phyloP scores from a whole-genome alignment of 1,140 invertebrate species.

The Euwallacea fornicatus region DNA sequence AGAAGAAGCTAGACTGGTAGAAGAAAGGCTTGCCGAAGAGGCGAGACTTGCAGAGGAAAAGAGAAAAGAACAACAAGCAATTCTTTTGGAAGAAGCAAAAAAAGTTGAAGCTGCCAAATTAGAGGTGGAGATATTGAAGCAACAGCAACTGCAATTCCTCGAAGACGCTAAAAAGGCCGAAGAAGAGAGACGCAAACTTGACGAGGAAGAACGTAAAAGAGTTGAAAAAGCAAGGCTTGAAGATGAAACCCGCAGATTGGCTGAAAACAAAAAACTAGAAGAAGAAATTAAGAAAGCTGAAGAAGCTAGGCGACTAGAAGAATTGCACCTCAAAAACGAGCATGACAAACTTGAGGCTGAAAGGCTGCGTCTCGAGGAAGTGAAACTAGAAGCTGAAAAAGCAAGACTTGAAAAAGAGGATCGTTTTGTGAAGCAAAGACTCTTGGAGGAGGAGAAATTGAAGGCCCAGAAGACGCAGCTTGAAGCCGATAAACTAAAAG shows the following conservation, averaged over 20 bases:
- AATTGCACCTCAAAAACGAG: slow-evolving; percentile 43
- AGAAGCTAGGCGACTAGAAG: slow-evolving; percentile 34
- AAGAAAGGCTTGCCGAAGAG: slow-evolving; percentile 52
- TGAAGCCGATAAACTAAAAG: slow-evolving; percentile 52
- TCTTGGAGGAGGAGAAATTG: slow-evolving; percentile 46
- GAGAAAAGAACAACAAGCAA: slow-evolving; percentile 37
- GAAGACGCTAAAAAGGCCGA: slow-evolving; percentile 38
- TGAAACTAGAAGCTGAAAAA: slow-evolving; percentile 49
- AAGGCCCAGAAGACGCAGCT: slow-evolving; percentile 52
- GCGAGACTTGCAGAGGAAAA: slow-evolving; percentile 40
- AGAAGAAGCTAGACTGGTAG: slow-evolving; percentile 36
- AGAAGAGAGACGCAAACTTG: slow-evolving; percentile 43
- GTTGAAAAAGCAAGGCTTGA: slow-evolving; percentile 36
- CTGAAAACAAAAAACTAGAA: slow-evolving; percentile 30
- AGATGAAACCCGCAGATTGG: slow-evolving; percentile 42
- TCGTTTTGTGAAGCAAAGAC: slow-evolving; percentile 49
- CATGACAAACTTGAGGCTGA: slow-evolving; percentile 35
- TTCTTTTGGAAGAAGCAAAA: slow-evolving; percentile 50
- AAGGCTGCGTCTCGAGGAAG: slow-evolving; percentile 37
- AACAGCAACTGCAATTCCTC: slow-evolving; percentile 22
- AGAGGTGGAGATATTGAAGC: slow-evolving; percentile 35
- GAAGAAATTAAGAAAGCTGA: slow-evolving; percentile 43
- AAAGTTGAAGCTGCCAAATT: slow-evolving; percentile 46
- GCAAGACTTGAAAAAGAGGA: slow-evolving; percentile 33
- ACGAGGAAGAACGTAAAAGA: slow-evolving; percentile 45